These are phyloP conservation scores for Axis porcinus DNA, from an alignment of 2,113 vertebrate species.

Conservation along the genomic window DNA sequence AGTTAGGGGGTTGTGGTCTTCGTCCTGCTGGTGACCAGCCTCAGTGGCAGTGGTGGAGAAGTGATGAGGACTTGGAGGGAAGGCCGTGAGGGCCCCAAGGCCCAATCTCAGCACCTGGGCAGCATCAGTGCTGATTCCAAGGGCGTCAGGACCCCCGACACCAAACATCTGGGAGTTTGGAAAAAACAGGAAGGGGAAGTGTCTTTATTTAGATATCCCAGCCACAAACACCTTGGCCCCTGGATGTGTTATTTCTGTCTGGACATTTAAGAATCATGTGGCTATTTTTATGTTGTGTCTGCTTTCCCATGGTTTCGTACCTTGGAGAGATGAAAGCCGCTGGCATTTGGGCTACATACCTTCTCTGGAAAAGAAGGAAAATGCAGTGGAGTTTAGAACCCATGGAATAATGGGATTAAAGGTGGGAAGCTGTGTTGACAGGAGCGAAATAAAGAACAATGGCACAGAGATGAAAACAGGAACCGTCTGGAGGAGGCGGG, in stretches of 20 bases:
- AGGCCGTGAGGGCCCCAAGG: fast-evolving
- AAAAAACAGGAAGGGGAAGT: background rate
- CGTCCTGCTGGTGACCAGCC: background rate
- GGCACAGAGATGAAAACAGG: constrained; percentile 77
- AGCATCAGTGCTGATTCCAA: background rate
- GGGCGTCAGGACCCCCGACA: no score
- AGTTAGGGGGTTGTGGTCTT: background rate
- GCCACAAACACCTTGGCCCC: background rate
- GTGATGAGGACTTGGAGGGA: background rate
- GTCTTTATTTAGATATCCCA: background rate
- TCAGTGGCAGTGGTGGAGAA: fast-evolving
- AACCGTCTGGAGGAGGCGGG: constrained; percentile 75
- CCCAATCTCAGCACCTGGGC: background rate
- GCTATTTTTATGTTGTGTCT: constrained; percentile 15
- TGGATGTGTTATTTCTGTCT: background rate
- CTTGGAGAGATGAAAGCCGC: background rate
- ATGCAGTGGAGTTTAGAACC: constrained; percentile 34
- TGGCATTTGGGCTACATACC: background rate
- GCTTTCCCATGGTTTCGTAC: background rate
- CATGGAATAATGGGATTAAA: constrained; percentile 59
- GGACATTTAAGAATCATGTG: background rate
- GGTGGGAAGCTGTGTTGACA: constrained; percentile 61
- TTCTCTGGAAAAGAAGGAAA: constrained; percentile 12
- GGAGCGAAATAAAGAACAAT: constrained; percentile 65
- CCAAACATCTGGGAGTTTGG: background rate